These are phyloP conservation scores for Petrolisthes manimaculis DNA, from an alignment of 2,888 invertebrate species.

Conservation along the genomic window DNA sequence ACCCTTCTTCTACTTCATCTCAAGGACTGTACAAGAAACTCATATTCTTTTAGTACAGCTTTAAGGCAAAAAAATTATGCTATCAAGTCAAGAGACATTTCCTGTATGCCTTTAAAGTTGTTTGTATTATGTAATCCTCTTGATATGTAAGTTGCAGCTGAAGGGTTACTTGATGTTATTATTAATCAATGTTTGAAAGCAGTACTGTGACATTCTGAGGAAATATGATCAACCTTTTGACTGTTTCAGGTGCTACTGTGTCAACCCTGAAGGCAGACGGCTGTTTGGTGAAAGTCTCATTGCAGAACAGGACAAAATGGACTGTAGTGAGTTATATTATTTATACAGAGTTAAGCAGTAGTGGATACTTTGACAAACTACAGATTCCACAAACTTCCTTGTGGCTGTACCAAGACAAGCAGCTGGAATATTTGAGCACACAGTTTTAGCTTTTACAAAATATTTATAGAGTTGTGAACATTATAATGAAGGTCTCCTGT, in stretches of 20 bases:
- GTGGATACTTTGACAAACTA: too few species aligned
- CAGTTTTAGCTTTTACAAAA: background rate
- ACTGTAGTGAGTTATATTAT: conserved; percentile 51
- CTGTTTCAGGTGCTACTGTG: conserved; percentile 56
- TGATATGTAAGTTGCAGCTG: background rate
- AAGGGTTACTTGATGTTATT: background rate
- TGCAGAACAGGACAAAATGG: conserved; percentile 26
- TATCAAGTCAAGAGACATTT: too few species aligned
- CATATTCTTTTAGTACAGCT: too few species aligned
- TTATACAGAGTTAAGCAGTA: too few species aligned
- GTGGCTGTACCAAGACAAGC: background rate
- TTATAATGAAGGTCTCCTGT: background rate
- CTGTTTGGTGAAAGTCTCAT: conserved; percentile 45
- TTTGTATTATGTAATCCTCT: background rate
- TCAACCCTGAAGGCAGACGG: conserved; percentile 33
- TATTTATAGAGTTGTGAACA: background rate
- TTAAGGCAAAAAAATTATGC: too few species aligned
- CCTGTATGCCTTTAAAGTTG: background rate
- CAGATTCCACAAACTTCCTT: too few species aligned
- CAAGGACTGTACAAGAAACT: too few species aligned
- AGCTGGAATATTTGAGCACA: background rate
- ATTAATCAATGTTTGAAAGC: background rate
- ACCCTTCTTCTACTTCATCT: too few species aligned
- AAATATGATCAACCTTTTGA: background rate
- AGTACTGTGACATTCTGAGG: background rate